Base-by-base conservation (phyloP, 2,888 invertebrate species). In the Lithophane ornitopus region DNA sequence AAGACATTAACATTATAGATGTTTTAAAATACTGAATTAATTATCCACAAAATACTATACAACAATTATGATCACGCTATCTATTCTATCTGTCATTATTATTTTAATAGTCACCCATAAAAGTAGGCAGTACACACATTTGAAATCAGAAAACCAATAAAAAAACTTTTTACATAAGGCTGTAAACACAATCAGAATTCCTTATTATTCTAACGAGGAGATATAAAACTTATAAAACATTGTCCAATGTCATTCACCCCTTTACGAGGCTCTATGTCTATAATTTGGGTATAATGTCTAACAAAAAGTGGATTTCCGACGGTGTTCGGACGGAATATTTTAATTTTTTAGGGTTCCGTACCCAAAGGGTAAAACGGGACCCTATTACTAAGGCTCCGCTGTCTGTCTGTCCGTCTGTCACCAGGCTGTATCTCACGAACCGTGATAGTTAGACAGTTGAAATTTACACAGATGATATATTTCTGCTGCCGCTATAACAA, bases 151-250 rank as follows among this genome's bases (percentile, higher is more conserved):
- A 76, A 61, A 41, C 16, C 82, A 85, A 90, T 92, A 93, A 92
- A 93, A 82, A 79, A 87, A 22, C 19, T 71, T 88, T 91, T 92
- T 90, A 90, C 78, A 0, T 86, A 78, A 85, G 82, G 88, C 84
- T 84, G 82, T 93, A 91, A 92, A 91, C 89, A 89, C 85, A 90
- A 92, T 90, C 90, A 90, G 89, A 93, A 94, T 94, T 92, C 90
- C 91, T 92, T 93, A 91, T 46, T 72, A 54, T 88, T 90, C 90
- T 91, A 89, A 90, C 87, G 87, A 88, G 84, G 85, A 79, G 84
- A 89, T 88, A 89, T 89, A 88, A 89, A 88, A 87, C 76, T 87
- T 84, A 67, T 70, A 75, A 78, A 89, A 92, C 90, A 92, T 89
- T 91, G 91, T 91, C 85, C 83, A 67, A 89, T 90, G 92, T 91